phyloP scores from a whole-genome alignment of 2,797 vertebrate genomes.

The Amazonetta brasiliensis region DNA sequence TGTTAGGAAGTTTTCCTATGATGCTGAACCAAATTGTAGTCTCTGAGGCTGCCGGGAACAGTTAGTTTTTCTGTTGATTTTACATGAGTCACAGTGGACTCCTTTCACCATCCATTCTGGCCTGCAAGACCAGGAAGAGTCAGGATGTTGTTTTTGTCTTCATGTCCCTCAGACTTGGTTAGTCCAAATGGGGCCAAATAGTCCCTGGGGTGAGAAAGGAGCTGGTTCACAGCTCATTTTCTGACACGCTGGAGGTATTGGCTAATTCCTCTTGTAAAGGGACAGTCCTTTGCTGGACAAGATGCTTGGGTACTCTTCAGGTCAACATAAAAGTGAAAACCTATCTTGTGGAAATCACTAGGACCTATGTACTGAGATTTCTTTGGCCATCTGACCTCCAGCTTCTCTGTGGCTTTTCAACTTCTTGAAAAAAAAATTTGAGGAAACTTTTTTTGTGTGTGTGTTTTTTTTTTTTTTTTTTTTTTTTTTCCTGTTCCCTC shows the following conservation, averaged over 20 bases:
- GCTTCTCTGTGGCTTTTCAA: not conserved
- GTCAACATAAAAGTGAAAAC: not conserved
- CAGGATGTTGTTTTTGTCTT: not conserved
- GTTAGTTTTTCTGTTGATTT: not conserved
- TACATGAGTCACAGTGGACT: not conserved
- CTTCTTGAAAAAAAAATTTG: not conserved
- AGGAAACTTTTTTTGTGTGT: not conserved
- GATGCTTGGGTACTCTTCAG: not conserved
- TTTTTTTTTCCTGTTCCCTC: not conserved
- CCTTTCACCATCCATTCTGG: not conserved
- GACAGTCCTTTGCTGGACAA: not conserved
- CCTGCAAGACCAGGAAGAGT: not conserved
- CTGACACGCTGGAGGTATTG: not conserved
- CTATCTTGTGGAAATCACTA: not conserved
- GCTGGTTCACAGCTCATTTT: not conserved
- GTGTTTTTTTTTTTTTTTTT: too few relatives aligned
- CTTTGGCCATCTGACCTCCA: not conserved
- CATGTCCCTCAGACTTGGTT: not conserved
- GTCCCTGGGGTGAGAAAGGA: not conserved
- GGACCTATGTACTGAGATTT: not conserved
- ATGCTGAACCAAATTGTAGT: not conserved
- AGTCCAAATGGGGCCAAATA: not conserved
- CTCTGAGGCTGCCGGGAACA: not conserved
- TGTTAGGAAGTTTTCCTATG: not conserved
- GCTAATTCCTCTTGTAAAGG: not conserved